Evolutionary conservation across 2,113 vertebrate genomes (phyloP).

Genomic region (Serilophus lunatus): DNA sequence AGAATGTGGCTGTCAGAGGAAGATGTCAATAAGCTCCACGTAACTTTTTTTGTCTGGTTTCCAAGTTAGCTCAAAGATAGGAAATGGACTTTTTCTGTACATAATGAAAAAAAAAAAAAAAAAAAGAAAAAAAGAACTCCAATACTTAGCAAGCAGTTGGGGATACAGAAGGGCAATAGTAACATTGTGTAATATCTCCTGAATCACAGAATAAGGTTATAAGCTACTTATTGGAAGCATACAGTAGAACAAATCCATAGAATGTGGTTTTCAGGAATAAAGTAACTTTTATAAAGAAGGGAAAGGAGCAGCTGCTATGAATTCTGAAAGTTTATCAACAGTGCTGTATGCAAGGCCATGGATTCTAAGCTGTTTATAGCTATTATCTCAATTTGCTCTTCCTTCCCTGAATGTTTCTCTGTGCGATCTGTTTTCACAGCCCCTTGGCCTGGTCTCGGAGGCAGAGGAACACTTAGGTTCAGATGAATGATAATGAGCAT

Average conservation of each 20-base stretch:
- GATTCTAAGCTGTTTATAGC: neutral
- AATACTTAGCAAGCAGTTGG: neutral
- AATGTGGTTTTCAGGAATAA: neutral
- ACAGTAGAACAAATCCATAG: neutral
- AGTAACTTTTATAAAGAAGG: neutral
- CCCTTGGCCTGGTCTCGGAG: neutral
- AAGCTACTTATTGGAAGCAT: neutral
- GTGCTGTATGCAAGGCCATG: neutral
- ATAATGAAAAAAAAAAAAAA: neutral
- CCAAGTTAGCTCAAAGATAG: neutral
- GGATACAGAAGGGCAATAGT: neutral
- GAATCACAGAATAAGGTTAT: neutral
- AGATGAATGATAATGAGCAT: conserved; percentile 71
- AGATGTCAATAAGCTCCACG: neutral
- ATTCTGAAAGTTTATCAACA: neutral
- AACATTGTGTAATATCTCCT: neutral
- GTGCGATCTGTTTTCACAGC: conserved; percentile 18
- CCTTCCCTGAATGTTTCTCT: neutral
- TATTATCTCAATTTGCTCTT: neutral
- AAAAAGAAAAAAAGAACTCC: too few species aligned
- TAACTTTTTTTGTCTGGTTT: neutral
- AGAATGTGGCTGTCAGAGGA: neutral
- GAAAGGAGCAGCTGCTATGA: neutral
- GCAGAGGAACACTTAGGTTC: conserved; percentile 34
- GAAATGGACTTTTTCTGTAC: neutral